Evolutionary conservation across 2,797 vertebrate genomes (phyloP).

Genomic region (Steatocranus sp.): DNA sequence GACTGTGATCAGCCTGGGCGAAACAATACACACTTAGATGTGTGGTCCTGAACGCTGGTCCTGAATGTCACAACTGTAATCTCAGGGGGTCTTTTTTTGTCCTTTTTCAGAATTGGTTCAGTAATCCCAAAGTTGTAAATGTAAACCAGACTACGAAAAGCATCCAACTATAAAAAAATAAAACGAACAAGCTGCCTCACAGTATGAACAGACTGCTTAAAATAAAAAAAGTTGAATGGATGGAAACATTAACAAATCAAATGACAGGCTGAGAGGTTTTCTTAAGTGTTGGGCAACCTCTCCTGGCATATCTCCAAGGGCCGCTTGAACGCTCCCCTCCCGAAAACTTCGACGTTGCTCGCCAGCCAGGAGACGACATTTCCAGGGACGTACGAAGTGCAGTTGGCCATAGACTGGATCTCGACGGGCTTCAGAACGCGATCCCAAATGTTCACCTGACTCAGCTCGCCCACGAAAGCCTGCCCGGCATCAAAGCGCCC

Average conservation of each 20-base stretch:
- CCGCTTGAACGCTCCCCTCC: conserved; percentile 87
- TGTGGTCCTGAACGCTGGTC: neutral
- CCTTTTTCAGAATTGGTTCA: neutral
- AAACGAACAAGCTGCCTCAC: neutral
- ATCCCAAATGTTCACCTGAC: conserved; percentile 99
- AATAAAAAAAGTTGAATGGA: neutral
- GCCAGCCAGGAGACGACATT: conserved; percentile 94
- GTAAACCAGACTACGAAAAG: neutral
- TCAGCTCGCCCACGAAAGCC: conserved; percentile 97
- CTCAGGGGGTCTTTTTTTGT: neutral
- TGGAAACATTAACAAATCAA: conserved; percentile 1
- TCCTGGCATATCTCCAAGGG: conserved; percentile 92
- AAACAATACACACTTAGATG: conserved; percentile 7
- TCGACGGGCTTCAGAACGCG: conserved; percentile 87
- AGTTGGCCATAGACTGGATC: conserved; percentile 92
- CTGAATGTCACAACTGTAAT: neutral
- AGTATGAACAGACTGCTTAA: neutral
- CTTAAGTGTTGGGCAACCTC: conserved; percentile 83
- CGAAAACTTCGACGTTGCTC: conserved; percentile 91
- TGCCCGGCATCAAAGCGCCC: conserved; percentile 97
- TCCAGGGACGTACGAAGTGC: conserved; percentile 88
- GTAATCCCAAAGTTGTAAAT: neutral
- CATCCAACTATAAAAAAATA: neutral
- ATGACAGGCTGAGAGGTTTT: neutral
- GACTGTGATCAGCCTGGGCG: neutral